Evolutionary conservation across 2,113 vertebrate genomes (phyloP), one percentile per base, ranked within the genome.

Genomic region (Protobothrops mucrosquamatus): DNA sequence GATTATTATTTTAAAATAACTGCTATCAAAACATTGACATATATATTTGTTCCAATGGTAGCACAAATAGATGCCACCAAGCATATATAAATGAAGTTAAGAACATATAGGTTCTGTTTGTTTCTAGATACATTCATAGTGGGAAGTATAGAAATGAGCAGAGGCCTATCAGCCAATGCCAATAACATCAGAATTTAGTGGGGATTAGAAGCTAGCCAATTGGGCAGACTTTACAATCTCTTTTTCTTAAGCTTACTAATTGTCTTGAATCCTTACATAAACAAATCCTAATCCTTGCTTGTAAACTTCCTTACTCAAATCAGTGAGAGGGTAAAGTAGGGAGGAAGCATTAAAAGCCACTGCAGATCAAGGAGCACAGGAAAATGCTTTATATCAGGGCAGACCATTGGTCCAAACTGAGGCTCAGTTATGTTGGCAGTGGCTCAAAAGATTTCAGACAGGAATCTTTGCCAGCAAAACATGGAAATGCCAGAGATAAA

Each of bases 231-330:
- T 94, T 95, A 94, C 91, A 29, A 87, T 89, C 88, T 87, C 92
- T 88, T 94, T n/a, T 93, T 93, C 90, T 95, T 96, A 96, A 96
- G 91, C 85, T 94, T 95, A 94, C 97, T 94, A 97, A 95, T 94
- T 93, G 94, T 94, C 81, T 51, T 93, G 93, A 94, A 89, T 96
- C 93, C 94, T 34, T 92, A 94, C 93, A 93, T 95, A 94, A 95
- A 94, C 81, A 96, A 96, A 55, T 56, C 85, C n/a, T 97, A 97
- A 96, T 96, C 96, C 95, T 88, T 94, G 93, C 92, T 96, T 94
- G 92, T 94, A 94, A 94, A 59, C 81, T 91, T 85, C 95, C 93
- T 69, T 95, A 74, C 39, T 92, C 91, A 91, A 7, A 51, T n/a
- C 0, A 69, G 48, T 54, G 93, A 91, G 46, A 29, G 26, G 18